Conservation (phyloP, 2,888 invertebrate genomes). For the Timandra comae region DNA sequence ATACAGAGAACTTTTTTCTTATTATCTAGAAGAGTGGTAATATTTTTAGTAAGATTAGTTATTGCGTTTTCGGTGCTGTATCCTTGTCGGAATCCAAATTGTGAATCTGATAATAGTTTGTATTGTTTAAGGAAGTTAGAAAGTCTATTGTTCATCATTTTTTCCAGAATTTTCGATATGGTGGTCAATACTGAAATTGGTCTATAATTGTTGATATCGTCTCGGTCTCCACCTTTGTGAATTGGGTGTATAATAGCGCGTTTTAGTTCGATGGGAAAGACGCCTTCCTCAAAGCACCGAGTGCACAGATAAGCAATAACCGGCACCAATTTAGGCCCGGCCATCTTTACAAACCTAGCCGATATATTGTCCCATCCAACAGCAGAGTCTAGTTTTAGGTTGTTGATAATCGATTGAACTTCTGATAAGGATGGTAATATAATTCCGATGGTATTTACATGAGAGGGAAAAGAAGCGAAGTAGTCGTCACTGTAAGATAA, state of each 20-base stretch:
- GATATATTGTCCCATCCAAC: conserved; percentile 5
- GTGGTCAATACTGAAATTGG: not conserved
- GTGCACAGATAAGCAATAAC: not conserved
- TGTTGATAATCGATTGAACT: not conserved
- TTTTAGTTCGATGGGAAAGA: not conserved
- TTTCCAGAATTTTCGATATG: conserved; percentile 4
- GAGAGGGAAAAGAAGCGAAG: not conserved
- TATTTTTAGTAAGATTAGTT: conserved; percentile 1
- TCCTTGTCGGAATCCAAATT: conserved; percentile 4
- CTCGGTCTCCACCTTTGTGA: not conserved
- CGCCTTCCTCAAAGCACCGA: not conserved
- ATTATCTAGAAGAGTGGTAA: not conserved
- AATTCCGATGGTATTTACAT: not conserved
- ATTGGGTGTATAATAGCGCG: not conserved
- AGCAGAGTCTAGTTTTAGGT: conserved; percentile 1
- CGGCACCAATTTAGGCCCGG: not conserved
- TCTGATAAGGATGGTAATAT: conserved; percentile 1
- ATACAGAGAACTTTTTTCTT: conserved; percentile 1
- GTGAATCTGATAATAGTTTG: conserved; percentile 1
- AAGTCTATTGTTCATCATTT: not conserved
- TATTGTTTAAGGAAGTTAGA: not conserved
- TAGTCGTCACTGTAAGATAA: too few relatives aligned
- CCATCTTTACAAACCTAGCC: not conserved
- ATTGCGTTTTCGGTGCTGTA: conserved; percentile 4
- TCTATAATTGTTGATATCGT: not conserved